These are phyloP conservation scores for Oryctolagus cuniculus DNA, from an alignment of 2,113 vertebrate genomes.

Conservation along the genomic window mOryCun1.1 NC_091434.1:171307501-171308000, in stretches of 20 bases:
- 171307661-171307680: not conserved
- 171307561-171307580: slow-evolving; percentile 56
- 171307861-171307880: too few relatives aligned
- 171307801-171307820: slow-evolving; percentile 58
- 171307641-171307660: slow-evolving; percentile 13
- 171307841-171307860: too few relatives aligned
- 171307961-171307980: too few relatives aligned
- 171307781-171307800: slow-evolving; percentile 50
- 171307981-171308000: too few relatives aligned
- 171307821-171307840: slow-evolving; percentile 7
- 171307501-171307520: slow-evolving; percentile 37
- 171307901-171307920: too few relatives aligned
- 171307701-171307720: slow-evolving; percentile 26
- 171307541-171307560: slow-evolving; percentile 12
- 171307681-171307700: slow-evolving; percentile 1
- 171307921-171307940: too few relatives aligned
- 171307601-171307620: slow-evolving; percentile 20
- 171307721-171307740: slow-evolving; percentile 49
- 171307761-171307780: not conserved
- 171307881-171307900: too few relatives aligned
- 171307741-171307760: slow-evolving; percentile 43
- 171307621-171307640: slow-evolving; percentile 39
- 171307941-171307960: too few relatives aligned
- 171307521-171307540: slow-evolving; percentile 31
- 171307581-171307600: slow-evolving; percentile 47